Percentiles rank a stretch among this genome's conserved stretches.
Evolutionary conservation across 2,888 invertebrate species (phyloP).

Genomic region (Hypolimnas misippus): DNA sequence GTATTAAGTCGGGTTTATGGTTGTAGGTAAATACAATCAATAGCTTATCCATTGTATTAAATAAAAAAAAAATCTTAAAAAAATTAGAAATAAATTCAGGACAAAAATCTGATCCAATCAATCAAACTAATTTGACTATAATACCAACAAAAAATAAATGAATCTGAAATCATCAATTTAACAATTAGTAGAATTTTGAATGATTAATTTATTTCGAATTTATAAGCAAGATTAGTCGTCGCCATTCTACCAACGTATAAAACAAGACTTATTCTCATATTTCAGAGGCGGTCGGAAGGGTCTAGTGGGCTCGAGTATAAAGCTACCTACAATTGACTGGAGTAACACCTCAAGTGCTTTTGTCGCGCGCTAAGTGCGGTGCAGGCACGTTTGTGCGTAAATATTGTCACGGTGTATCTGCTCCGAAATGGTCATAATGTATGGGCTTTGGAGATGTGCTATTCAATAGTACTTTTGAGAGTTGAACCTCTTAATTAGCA

Average conservation of each 20-base stretch:
- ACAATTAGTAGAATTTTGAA: too few relatives aligned
- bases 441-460: background rate
- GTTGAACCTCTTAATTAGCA: background rate
- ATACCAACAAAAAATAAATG: too few relatives aligned
- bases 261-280: conserved; percentile 28
- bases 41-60: too few relatives aligned
- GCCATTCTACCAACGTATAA: conserved; percentile 21
- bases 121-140: too few relatives aligned
- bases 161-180: too few relatives aligned
- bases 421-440: conserved; percentile 26
- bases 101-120: too few relatives aligned
- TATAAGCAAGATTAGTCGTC: conserved; percentile 23
- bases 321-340: conserved; percentile 63
- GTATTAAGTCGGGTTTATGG: too few relatives aligned
- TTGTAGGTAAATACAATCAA: too few relatives aligned
- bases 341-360: conserved; percentile 59
- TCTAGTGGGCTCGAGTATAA: conserved; percentile 59
- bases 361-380: conserved; percentile 56
- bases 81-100: too few relatives aligned
- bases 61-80: too few relatives aligned
- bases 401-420: conserved; percentile 52
- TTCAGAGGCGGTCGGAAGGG: conserved; percentile 48
- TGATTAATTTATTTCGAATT: background rate
- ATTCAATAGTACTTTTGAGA: background rate
- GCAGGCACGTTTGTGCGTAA: conserved; percentile 55